Evolutionary conservation across 2,113 vertebrate genomes (phyloP).

Genomic region (Elachura formosa): DNA sequence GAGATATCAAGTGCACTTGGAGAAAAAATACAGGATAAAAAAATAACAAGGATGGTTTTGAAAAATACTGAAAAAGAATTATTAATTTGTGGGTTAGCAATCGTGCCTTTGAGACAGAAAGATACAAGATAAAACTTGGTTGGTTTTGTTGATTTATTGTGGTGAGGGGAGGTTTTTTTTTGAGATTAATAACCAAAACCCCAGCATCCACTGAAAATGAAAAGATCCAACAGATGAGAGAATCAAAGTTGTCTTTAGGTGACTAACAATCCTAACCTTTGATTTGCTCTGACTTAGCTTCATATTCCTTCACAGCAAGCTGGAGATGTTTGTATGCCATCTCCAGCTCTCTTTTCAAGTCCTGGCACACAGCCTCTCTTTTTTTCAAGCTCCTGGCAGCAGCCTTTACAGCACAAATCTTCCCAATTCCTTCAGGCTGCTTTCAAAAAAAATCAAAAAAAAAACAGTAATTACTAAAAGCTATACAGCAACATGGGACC

Average conservation of each 20-base stretch:
- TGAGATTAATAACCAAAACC: background rate
- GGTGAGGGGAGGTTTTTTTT: no score
- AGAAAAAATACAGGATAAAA: background rate
- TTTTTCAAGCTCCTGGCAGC: constrained; percentile 69
- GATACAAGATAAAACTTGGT: background rate
- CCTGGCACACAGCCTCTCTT: constrained; percentile 79
- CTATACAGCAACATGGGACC: background rate
- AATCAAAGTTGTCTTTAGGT: background rate
- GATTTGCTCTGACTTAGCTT: constrained; percentile 68
- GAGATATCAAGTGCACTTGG: background rate
- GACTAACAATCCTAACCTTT: constrained; percentile 66
- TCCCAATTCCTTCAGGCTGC: no score
- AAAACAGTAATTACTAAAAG: background rate
- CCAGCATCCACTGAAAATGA: background rate
- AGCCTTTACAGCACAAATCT: constrained; percentile 64
- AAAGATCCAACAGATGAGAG: background rate
- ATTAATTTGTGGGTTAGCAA: background rate
- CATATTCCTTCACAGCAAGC: constrained; percentile 76
- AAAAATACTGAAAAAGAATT: background rate
- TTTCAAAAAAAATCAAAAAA: no score
- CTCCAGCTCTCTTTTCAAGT: constrained; percentile 81
- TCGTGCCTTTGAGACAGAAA: background rate
- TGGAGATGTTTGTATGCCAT: constrained; percentile 80
- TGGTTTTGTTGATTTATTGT: background rate
- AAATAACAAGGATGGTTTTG: background rate